Conservation (phyloP, 2,888 invertebrate species). For the Cactoblastis cactorum region DNA sequence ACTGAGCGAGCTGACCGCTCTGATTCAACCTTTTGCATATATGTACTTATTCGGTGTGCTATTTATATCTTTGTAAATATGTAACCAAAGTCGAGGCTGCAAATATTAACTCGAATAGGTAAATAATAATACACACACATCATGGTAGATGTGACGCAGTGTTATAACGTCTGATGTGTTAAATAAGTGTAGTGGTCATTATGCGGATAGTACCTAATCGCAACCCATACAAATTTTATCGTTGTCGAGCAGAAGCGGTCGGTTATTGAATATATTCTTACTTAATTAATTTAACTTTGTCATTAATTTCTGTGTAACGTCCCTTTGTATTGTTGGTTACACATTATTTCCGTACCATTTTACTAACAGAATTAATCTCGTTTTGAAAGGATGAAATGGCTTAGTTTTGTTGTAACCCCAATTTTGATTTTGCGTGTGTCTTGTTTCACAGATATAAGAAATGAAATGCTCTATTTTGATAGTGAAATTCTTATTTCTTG, state of each 20-base stretch:
- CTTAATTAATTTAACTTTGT: constrained; percentile 4
- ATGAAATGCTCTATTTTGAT: neutral
- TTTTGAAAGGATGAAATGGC: neutral
- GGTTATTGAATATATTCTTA: neutral
- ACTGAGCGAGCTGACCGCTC: constrained; percentile 23
- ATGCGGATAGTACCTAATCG: neutral
- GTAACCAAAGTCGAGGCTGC: constrained; percentile 60
- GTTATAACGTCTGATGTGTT: constrained; percentile 16
- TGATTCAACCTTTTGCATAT: constrained; percentile 40
- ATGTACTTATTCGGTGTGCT: constrained; percentile 42
- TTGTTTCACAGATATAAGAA: neutral
- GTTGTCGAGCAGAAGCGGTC: constrained; percentile 1
- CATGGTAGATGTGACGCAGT: constrained; percentile 30
- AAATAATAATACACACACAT: constrained; percentile 19
- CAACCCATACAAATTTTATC: constrained; percentile 4
- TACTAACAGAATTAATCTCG: neutral
- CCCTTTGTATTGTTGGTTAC: neutral
- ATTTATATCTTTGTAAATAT: constrained; percentile 61
- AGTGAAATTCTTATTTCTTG: neutral
- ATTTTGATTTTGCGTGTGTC: neutral
- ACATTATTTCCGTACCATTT: neutral
- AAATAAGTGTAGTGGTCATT: constrained; percentile 5
- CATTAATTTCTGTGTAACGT: neutral
- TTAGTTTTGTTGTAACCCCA: neutral
- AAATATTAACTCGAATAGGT: constrained; percentile 49